Evolutionary conservation across 2,113 vertebrate species (phyloP), one percentile per base, ranked within the genome.

Genomic region (Amazona guildingii): DNA sequence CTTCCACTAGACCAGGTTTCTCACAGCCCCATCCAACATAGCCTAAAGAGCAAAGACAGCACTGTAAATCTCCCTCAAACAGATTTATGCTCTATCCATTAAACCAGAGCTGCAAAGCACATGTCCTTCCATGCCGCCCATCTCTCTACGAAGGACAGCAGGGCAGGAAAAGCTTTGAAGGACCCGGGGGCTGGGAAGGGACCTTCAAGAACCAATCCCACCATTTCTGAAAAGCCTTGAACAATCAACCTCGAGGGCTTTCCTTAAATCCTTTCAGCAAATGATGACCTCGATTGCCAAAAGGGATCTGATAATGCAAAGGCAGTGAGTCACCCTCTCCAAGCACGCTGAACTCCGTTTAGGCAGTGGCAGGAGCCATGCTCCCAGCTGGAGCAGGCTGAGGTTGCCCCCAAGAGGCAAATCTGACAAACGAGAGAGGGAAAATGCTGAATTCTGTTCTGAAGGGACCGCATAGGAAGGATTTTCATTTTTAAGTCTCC

Each of bases 341-440:
- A 11, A 29, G 77, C 80, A 7, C 3, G 3, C 15, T 44, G 17
- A 51, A 7, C 49, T 55, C 79, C 46, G 79, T 70, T 54, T 88
- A 15, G 27, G 72, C 55, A 20, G 59, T 2, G 67, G 27, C 63
- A 67, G 46, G 39, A 87, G 74, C 68, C 74, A 21, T 8, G 15
- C 39, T 89, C 68, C 54, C 64, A 68, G 76, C 88, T 46, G 83
- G 73, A 94, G 52, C 9, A 0, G 83, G 86, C 29, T 31, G 88
- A 96, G 90, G 88, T 95, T 96, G 96, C 96, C 95, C 95, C 83
- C 96, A 93, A 84, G 86, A 95, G 95, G 96, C 88, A 96, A 89
- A 93, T 33, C 69, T 39, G 35, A 87, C 86, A 79, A 79, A 18
- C 62, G 5, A 64, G 28, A 49, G 67, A 59, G 35, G 76, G 35